phyloP scores from a whole-genome alignment of 2,113 vertebrate species.

The Pygoscelis antarcticus region DNA sequence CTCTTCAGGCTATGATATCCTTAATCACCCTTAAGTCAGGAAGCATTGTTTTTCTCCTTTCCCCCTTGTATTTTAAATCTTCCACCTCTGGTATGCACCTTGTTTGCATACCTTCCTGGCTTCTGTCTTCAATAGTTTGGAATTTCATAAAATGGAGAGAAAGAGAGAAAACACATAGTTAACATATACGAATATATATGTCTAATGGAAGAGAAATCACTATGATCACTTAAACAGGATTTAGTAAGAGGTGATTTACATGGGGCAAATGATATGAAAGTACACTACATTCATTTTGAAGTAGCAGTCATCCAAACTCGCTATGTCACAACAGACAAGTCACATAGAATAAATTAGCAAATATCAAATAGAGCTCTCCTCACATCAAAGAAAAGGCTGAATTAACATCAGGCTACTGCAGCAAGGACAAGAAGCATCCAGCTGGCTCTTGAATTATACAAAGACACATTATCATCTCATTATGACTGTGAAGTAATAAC shows the following conservation, averaged over 20 bases:
- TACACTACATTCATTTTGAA: not conserved
- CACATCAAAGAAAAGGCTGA: slow-evolving; percentile 4
- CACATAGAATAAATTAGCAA: slow-evolving; percentile 25
- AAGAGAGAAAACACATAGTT: not conserved
- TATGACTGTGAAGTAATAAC: slow-evolving; percentile 36
- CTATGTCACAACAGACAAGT: not conserved
- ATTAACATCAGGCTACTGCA: slow-evolving; percentile 31
- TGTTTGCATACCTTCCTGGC: not conserved
- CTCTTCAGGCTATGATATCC: not conserved
- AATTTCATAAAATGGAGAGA: not conserved
- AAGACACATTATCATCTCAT: slow-evolving; percentile 53
- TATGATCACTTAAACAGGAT: not conserved
- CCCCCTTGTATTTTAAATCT: not conserved
- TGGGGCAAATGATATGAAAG: not conserved
- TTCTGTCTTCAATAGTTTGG: not conserved
- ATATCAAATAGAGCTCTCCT: not conserved
- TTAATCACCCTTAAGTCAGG: not conserved
- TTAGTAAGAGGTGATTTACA: not conserved
- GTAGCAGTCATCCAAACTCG: not conserved
- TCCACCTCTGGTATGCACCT: not conserved
- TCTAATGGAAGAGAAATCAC: not conserved
- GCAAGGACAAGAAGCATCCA: slow-evolving; percentile 42
- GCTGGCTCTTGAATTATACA: slow-evolving; percentile 47
- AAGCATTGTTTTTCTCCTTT: not conserved
- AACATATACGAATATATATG: not conserved